Evolutionary conservation across 2,888 invertebrate genomes (phyloP).

Genomic region (Rhimphoctona megacephalus): DNA sequence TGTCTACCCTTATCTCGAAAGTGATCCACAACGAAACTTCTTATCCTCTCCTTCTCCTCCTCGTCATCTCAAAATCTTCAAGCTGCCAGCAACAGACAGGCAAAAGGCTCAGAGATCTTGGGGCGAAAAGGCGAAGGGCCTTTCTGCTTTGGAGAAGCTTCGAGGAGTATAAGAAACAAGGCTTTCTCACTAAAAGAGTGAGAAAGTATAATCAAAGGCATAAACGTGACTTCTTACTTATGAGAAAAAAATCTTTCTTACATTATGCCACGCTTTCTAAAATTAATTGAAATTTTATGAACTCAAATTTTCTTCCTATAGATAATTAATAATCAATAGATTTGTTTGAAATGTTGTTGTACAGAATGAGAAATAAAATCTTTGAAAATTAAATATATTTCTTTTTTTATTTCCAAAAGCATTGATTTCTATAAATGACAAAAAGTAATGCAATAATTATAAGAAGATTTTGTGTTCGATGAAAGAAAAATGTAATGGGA

Average conservation of each 20-base stretch:
- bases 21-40: slow-evolving; percentile 50
- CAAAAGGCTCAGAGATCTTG: slow-evolving; percentile 23
- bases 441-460: not conserved
- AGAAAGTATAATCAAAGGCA: not conserved
- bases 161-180: slow-evolving; percentile 17
- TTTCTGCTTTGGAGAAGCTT: slow-evolving; percentile 23
- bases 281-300: not conserved
- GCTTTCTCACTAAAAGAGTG: not conserved
- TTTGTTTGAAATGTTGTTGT: not conserved
- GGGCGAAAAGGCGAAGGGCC: slow-evolving; percentile 38
- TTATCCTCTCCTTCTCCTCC: slow-evolving; percentile 28
- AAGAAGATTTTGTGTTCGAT: not conserved
- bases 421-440: not conserved
- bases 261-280: not conserved
- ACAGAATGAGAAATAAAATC: not conserved
- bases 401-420: not conserved
- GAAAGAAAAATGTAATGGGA: not conserved
- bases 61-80: slow-evolving; percentile 48
- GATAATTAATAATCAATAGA: too few relatives aligned
- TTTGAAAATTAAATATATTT: not conserved
- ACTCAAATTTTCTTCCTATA: not conserved
- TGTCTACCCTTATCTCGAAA: slow-evolving; percentile 58
- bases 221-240: not conserved
- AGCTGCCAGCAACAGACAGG: slow-evolving; percentile 60
- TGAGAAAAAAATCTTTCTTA: not conserved